A percentile compares a stretch with the other conserved stretches of the same genome.
These are phyloP conservation scores for Potorous gilbertii DNA, from an alignment of 2,797 vertebrate genomes.

Conservation along the genomic window DNA sequence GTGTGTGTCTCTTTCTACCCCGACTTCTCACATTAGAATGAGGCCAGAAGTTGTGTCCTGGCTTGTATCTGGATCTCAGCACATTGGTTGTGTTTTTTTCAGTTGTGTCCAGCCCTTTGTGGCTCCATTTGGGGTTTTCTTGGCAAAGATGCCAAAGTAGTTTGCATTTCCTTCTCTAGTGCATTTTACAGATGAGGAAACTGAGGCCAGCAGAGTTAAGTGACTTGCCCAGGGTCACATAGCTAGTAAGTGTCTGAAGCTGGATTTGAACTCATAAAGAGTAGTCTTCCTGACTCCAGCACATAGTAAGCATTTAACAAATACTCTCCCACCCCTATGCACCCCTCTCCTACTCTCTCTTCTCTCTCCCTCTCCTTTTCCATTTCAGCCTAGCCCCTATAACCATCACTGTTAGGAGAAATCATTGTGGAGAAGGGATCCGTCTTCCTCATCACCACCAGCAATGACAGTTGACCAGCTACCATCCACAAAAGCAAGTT, in stretches of 20 bases:
- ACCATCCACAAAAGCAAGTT: background rate
- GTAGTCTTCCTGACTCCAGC: background rate
- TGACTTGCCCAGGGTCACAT: background rate
- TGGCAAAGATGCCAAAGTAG: rapidly evolving
- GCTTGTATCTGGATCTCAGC: background rate
- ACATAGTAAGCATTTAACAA: background rate
- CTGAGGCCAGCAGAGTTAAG: background rate
- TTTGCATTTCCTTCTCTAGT: background rate
- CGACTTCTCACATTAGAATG: background rate
- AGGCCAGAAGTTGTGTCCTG: background rate
- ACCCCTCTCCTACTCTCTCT: background rate
- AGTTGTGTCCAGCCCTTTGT: background rate
- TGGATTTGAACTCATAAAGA: background rate
- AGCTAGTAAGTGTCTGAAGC: background rate
- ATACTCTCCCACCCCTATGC: background rate
- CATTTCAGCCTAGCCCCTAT: background rate
- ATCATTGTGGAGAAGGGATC: background rate
- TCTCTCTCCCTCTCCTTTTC: background rate
- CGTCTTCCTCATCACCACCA: background rate
- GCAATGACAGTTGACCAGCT: background rate
- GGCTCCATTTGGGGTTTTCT: background rate
- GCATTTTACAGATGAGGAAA: background rate
- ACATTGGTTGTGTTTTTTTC: background rate
- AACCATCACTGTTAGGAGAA: background rate
- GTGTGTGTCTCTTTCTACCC: background rate